Evolutionary conservation across 2,888 invertebrate species (phyloP), one percentile per base, ranked within the genome.

Genomic region (Stenchaetothrips biformis): DNA sequence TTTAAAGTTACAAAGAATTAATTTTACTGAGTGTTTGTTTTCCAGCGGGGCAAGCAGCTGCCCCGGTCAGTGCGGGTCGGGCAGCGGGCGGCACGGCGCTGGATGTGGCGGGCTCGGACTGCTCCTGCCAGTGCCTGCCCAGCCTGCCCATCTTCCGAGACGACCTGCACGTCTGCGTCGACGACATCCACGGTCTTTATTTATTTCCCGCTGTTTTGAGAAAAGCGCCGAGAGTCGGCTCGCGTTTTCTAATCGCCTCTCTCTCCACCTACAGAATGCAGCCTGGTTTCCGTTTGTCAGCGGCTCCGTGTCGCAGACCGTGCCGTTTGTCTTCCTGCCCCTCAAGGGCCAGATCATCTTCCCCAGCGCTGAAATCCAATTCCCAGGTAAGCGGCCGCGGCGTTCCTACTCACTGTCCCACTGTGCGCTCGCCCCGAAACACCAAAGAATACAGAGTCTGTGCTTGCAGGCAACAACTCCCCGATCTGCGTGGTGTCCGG

Each of bases 401-500:
- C 53, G 37, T 4, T 4, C 53, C 53, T 11, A 53, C 53, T 4
- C 37, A 4, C 37, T 37, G 37, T 1, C 37, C 37, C 37, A 37
- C 37, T 37, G 37, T 37, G 37, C 4, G 37, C 37, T 4, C 37
- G 8, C 7, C n/a, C 78, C 1, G 8, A 74, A 27, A 37, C 13
- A 18, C 13, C 2, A 77, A 3, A 77, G 37, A 37, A 77, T 2
- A 7, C 48, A 47, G 9, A 7, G 16, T 11, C 78, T 78, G 16
- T 80, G n/a, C 62, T n/a, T 16, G 74, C 47, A 80, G 62, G 47
- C 48, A 49, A 79, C 37, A 53, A 21, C 84, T 92, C 93, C 18
- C 95, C 95, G 48, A 92, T 95, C 81, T 96, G 96, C 85, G 94
- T 94, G 16, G 94, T 96, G 80, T 94, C 95, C 18, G 93, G 94